Evolutionary conservation across 1,140 invertebrate genomes (phyloP).

Genomic region (Nebria ingens): DNA sequence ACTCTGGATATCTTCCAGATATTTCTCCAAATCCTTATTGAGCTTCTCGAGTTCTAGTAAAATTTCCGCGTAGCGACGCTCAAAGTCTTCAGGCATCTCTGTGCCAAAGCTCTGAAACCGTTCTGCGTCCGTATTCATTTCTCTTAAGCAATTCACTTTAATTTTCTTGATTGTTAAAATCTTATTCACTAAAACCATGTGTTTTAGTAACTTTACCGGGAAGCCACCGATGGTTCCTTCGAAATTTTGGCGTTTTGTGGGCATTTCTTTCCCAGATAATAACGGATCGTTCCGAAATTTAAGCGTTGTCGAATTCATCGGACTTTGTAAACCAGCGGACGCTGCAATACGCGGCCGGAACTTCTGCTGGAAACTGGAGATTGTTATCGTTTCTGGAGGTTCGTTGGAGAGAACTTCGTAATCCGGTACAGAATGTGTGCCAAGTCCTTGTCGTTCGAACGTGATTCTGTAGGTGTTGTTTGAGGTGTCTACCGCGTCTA

Average conservation of each 20-base stretch:
- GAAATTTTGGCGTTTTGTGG: slow-evolving; percentile 32
- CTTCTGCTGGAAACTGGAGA: slow-evolving; percentile 74
- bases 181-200: slow-evolving; percentile 80
- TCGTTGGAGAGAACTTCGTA: slow-evolving; percentile 94
- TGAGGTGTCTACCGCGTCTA: slow-evolving; percentile 95
- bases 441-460: slow-evolving; percentile 87
- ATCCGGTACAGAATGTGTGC: slow-evolving; percentile 93
- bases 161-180: slow-evolving; percentile 73
- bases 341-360: slow-evolving; percentile 52
- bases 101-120: slow-evolving; percentile 71
- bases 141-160: slow-evolving; percentile 68
- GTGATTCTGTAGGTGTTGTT: slow-evolving; percentile 96
- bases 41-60: slow-evolving; percentile 87
- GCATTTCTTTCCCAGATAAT: slow-evolving; percentile 35
- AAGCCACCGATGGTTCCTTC: slow-evolving; percentile 65
- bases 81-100: slow-evolving; percentile 72
- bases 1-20: slow-evolving; percentile 73
- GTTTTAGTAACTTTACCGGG: slow-evolving; percentile 73
- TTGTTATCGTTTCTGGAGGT: slow-evolving; percentile 77
- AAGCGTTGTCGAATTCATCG: slow-evolving; percentile 39
- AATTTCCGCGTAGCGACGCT: slow-evolving; percentile 77
- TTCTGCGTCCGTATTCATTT: slow-evolving; percentile 87
- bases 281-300: slow-evolving; percentile 44
- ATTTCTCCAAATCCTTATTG: slow-evolving; percentile 78
- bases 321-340: background rate